Evolutionary conservation across 2,888 invertebrate genomes (phyloP), one percentile per base, ranked within the genome.

Genomic region (Habroteleia sp.): DNA sequence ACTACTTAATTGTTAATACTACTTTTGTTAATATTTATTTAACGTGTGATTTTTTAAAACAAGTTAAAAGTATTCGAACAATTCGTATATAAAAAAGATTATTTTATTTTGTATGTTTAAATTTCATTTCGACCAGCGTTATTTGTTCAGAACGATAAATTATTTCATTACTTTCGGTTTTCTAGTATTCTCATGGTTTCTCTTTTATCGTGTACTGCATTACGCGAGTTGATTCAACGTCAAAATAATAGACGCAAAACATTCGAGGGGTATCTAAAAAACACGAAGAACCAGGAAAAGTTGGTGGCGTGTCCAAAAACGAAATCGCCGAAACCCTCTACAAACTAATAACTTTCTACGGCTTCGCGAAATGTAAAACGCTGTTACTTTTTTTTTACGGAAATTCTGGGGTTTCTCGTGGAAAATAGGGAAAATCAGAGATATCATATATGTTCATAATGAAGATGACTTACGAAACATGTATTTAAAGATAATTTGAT

Each of bases 301-400:
- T 73, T 25, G 13, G 33, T 25, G 58, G 10, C 5, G 6, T 46
- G 71, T 46, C 60, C 52, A 66, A 69, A 75, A 69, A 60, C 25
- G 50, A 65, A 60, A 76, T 60, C 52, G 37, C 42, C 60, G 68
- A 58, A 73, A 66, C 71, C 62, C 50, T 56, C 42, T 1, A n/a
- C 23, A 20, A 44, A 66, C 48, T 50, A 37, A 77, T 62, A 75
- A 50, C 41, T 78, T 85, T 84, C 77, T 80, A 52, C 37, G 87
- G 87, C 86, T 87, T 87, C 87, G 62, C 76, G 76, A 82, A 83
- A 85, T 80, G 77, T 83, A 82, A 82, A 85, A 84, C 78, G 79
- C 69, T 63, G 69, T 80, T 73, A 72, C 80, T 74, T 77, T 78
- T n/a, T n/a, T n/a, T 77, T 77, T 71, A 75, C 69, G 76, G 76